Percentiles rank a stretch among this genome's conserved stretches.
Conservation (phyloP, 2,113 vertebrate genomes). For the Loxodonta africana region DNA sequence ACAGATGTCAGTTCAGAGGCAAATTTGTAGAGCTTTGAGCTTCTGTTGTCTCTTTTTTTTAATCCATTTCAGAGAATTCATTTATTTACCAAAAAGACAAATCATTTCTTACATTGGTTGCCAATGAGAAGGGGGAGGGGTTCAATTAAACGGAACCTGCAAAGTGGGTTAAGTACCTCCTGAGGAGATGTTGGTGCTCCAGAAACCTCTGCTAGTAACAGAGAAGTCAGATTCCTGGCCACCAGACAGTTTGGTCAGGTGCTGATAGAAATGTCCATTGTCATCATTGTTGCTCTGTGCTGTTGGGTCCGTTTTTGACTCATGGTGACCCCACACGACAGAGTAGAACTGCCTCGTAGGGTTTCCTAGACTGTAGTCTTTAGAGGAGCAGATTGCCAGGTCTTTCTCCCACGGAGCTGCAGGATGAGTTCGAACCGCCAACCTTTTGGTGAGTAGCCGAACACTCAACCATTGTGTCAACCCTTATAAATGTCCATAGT, state of each 20-base stretch:
- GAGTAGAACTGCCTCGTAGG: neutral
- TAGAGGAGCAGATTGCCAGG: neutral
- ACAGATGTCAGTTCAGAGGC: neutral
- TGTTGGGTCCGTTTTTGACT: neutral
- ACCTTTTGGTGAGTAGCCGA: neutral
- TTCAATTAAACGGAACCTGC: rapidly evolving
- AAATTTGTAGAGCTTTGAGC: neutral
- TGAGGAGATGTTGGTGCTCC: neutral
- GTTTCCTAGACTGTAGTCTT: neutral
- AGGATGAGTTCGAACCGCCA: neutral
- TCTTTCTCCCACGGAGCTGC: neutral
- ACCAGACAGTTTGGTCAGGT: neutral
- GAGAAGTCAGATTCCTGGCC: neutral
- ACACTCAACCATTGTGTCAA: neutral
- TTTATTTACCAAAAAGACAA: neutral
- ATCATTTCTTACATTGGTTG: neutral
- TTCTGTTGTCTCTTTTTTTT: neutral
- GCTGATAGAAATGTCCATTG: neutral
- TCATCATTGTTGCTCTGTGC: neutral
- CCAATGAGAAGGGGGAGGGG: neutral
- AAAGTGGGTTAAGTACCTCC: neutral
- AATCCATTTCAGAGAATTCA: neutral
- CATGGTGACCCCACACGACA: neutral
- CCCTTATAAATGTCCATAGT: neutral
- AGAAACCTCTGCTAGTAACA: neutral